Evolutionary conservation across 2,888 invertebrate species (phyloP), one percentile per base, ranked within the genome.

Genomic region (Leucozona laternaria): DNA sequence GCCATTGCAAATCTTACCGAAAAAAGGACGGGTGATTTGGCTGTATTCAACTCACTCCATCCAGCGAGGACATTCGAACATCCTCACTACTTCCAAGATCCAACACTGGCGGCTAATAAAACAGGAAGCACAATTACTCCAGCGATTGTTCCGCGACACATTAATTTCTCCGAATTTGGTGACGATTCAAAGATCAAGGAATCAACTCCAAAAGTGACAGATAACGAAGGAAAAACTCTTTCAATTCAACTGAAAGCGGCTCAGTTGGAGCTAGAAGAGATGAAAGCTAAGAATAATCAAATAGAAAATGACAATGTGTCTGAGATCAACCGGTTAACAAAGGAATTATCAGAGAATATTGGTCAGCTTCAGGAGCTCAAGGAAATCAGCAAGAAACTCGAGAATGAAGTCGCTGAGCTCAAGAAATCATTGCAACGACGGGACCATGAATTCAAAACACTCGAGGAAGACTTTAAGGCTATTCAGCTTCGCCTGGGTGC

Each of bases 131-230:
- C 89, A 0, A 72, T 89, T 6, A 90, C 90, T 1, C 90, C 90
- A 3, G 89, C 89, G 0, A 83, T 92, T 11, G 90, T 91, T 82
- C 93, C 93, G 17, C 89, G 93, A 1, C 92, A 92, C 25, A 92
- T 93, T 0, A 91, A 93, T 79, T 94, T 94, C 88, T 93, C 93
- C 15, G 93, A 93, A 40, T 88, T 92, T 31, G 92, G 91, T 13
- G 91, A 94, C 43, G 92, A 93, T 40, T 92, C 92, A 2, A 91
- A 91, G 76, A n/a, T 90, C 0, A 91, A 92, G 57, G 91, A 93
- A 73, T 90, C 94, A 7, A 91, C 92, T 25, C 91, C 91, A 43
- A 94, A 93, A 88, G 90, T 92, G 13, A 85, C 91, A 48, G 82
- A 88, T 15, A 57, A 45, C 37, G 86, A 78, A 25, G 53, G 34